Evolutionary conservation across 2,888 invertebrate genomes (phyloP), one percentile per base, ranked within the genome.

Genomic region (Lepidochrysops patricia): DNA sequence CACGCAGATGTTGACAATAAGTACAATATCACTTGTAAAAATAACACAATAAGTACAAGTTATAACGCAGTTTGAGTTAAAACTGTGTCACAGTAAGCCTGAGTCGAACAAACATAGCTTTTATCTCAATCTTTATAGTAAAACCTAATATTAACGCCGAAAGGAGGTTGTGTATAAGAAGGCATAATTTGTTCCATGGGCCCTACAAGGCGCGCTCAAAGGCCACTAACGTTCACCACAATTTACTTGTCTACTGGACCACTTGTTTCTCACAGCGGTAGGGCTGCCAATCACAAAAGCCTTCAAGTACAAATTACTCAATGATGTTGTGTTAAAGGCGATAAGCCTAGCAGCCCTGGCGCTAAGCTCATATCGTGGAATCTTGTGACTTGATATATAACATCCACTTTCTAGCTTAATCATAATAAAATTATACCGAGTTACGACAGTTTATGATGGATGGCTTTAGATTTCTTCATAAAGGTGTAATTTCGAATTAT

Each of bases 211-310:
- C 37, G 57, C 62, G 49, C 48, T 63, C 62, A 62, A 61, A 66
- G 58, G 63, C 60, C 58, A 54, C 13, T 27, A 61, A 32, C 57
- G 61, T 62, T 66, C 62, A 62, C 62, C 61, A 61, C 65, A 64
- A 62, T 63, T 58, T 62, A 62, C 62, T 60, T 37, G 57, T 60
- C 50, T 57, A n/a, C 26, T 37, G 25, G 32, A 34, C 49, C 58
- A 34, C 43, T 48, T 3, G 34, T 23, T 58, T 58, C 58, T 34
- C 49, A 58, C 49, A 29, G 58, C 29, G 19, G 27, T 27, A 58
- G 58, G 58, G 43, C 58, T 37, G 35, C 7, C 9, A 25, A 26
- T 37, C 13, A 57, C 37, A 37, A 13, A 26, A 57, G 25, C 35
- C 26, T 37, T 43, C 12, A 19, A 1, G 43, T 23, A 43, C 3